phyloP scores from a whole-genome alignment of 1,140 invertebrate genomes.

The Vanessa atalanta region DNA sequence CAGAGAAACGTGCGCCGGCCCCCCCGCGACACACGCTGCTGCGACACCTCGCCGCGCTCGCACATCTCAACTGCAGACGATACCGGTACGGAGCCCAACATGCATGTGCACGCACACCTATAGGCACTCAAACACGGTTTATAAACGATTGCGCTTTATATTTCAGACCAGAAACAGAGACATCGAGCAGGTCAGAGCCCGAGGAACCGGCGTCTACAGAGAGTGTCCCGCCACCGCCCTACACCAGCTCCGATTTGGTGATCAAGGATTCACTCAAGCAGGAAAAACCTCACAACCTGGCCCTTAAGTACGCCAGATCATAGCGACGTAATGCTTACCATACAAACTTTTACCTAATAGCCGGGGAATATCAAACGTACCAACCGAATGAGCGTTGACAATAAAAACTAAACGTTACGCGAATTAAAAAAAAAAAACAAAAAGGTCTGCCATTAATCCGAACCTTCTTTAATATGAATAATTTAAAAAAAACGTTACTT shows the following conservation, averaged over 20 bases:
- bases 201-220: constrained; percentile 45
- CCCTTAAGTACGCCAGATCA: constrained; percentile 65
- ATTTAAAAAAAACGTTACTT: no score
- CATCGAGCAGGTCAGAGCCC: constrained; percentile 40
- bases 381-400: no score
- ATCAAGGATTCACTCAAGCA: constrained; percentile 70
- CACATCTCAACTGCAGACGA: constrained; percentile 62
- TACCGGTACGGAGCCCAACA: constrained; percentile 45
- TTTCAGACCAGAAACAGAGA: constrained; percentile 47
- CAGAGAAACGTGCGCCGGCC: constrained; percentile 45
- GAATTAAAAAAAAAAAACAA: no score
- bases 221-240: constrained; percentile 38
- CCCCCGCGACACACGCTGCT: constrained; percentile 62
- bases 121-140: not conserved
- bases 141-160: not conserved
- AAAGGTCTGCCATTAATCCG: no score
- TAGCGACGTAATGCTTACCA: constrained; percentile 39
- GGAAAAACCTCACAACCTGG: constrained; percentile 63
- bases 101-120: not conserved
- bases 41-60: constrained; percentile 58
- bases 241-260: constrained; percentile 55
- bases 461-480: no score
- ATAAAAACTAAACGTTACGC: no score
- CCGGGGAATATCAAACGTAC: not conserved
- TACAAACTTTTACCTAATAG: not conserved